A percentile compares a stretch with the other conserved stretches of the same genome.
phyloP scores from a whole-genome alignment of 2,113 vertebrate species.

The Melanotaenia duboulayi region DNA sequence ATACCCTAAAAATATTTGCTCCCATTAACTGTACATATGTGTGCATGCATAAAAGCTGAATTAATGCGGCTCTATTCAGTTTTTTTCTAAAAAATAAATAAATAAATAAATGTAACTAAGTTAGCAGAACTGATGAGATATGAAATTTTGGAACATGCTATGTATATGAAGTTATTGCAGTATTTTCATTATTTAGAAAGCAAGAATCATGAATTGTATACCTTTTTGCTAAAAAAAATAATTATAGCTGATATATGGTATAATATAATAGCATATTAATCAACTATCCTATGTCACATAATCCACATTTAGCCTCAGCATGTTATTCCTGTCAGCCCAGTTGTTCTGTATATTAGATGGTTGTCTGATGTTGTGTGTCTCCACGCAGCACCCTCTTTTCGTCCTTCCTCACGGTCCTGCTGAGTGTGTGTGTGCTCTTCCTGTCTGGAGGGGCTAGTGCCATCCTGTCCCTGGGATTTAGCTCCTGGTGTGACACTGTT shows the following conservation, averaged over 20 bases:
- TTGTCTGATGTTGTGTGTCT: conserved; percentile 30
- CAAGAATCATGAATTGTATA: no score
- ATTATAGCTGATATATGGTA: background rate
- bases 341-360: background rate
- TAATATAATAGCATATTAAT: no score
- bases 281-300: no score
- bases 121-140: no score
- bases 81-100: no score
- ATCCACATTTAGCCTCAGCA: background rate
- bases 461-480: conserved; percentile 80
- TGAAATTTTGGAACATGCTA: no score
- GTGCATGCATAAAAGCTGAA: background rate
- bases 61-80: background rate
- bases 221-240: background rate
- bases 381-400: conserved; percentile 82
- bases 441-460: conserved; percentile 82
- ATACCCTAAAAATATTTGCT: background rate
- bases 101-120: no score
- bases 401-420: conserved; percentile 82
- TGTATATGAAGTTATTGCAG: no score
- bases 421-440: conserved; percentile 82
- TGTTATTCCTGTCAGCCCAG: background rate
- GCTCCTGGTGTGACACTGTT: conserved; percentile 83
- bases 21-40: background rate
- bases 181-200: no score